Percentiles rank a stretch among this genome's conserved stretches.
Evolutionary conservation across 2,888 invertebrate species (phyloP).

Genomic region (Hydroisotoma schaefferi): DNA sequence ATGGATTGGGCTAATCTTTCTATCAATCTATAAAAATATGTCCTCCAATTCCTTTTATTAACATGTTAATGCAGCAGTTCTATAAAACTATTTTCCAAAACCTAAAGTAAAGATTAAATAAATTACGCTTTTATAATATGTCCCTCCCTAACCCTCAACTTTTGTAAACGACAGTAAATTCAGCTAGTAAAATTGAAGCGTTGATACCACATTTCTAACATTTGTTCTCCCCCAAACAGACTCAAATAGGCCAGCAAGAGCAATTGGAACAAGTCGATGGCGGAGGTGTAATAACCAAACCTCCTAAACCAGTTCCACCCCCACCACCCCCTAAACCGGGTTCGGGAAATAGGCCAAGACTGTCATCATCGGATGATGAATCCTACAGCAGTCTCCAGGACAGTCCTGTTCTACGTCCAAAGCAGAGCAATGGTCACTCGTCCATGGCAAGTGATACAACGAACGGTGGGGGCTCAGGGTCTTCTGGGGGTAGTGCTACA

Average conservation of each 20-base stretch:
- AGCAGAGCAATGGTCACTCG: slow-evolving; percentile 20
- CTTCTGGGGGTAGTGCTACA: slow-evolving; percentile 43
- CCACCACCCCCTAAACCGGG: slow-evolving; percentile 47
- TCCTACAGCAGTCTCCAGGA: slow-evolving; percentile 22
- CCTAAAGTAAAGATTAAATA: too few species aligned
- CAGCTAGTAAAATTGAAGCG: too few species aligned
- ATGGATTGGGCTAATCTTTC: too few species aligned
- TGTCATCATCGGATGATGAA: slow-evolving; percentile 37
- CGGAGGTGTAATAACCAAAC: not conserved
- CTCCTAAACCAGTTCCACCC: slow-evolving; percentile 35
- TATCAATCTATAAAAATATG: too few species aligned
- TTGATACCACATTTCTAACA: too few species aligned
- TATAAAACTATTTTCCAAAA: too few species aligned
- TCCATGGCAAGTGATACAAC: not conserved
- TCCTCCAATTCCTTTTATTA: too few species aligned
- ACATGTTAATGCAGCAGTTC: too few species aligned
- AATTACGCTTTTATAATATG: too few species aligned
- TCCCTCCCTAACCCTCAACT: too few species aligned
- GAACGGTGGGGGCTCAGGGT: slow-evolving; percentile 20
- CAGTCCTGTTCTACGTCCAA: slow-evolving; percentile 19
- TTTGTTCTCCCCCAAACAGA: slow-evolving; percentile 23
- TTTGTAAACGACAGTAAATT: too few species aligned
- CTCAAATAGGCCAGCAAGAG: not conserved
- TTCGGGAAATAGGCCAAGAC: slow-evolving; percentile 26
- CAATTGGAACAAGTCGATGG: not conserved